Evolutionary conservation across 2,888 invertebrate genomes (phyloP).

Genomic region (Meteorus cinctellus): DNA sequence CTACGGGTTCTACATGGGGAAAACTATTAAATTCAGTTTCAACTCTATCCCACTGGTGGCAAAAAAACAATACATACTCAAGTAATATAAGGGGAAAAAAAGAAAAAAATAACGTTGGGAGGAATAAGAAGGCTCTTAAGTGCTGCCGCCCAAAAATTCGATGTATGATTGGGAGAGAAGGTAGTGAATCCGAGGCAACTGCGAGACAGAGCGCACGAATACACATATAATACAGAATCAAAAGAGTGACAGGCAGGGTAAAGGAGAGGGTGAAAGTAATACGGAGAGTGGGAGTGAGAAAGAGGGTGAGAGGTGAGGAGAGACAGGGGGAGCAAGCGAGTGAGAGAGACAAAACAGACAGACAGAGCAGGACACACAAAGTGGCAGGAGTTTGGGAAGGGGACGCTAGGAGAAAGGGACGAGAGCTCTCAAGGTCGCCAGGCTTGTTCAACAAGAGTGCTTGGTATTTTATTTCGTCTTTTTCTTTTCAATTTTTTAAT

Average conservation of each 20-base stretch:
- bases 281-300: not conserved
- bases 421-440: slow-evolving; percentile 56
- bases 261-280: slow-evolving; percentile 36
- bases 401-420: slow-evolving; percentile 42
- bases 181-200: slow-evolving; percentile 11
- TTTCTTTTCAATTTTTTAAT: not conserved
- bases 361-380: too few relatives aligned
- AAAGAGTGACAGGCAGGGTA: slow-evolving; percentile 35
- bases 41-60: not conserved
- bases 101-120: not conserved
- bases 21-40: not conserved
- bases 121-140: not conserved
- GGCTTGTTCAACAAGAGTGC: slow-evolving; percentile 46
- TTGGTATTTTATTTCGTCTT: slow-evolving; percentile 30
- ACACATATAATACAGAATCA: not conserved
- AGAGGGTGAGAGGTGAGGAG: not conserved
- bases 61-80: not conserved
- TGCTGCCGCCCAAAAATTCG: slow-evolving; percentile 22
- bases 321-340: too few relatives aligned
- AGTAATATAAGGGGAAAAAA: not conserved
- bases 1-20: too few relatives aligned
- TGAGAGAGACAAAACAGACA: too few relatives aligned
- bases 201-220: slow-evolving; percentile 6
- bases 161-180: slow-evolving; percentile 19
- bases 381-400: not conserved